These are phyloP conservation scores for Rhamnusium bicolor DNA, from an alignment of 2,888 invertebrate species.

Conservation along the genomic window DNA sequence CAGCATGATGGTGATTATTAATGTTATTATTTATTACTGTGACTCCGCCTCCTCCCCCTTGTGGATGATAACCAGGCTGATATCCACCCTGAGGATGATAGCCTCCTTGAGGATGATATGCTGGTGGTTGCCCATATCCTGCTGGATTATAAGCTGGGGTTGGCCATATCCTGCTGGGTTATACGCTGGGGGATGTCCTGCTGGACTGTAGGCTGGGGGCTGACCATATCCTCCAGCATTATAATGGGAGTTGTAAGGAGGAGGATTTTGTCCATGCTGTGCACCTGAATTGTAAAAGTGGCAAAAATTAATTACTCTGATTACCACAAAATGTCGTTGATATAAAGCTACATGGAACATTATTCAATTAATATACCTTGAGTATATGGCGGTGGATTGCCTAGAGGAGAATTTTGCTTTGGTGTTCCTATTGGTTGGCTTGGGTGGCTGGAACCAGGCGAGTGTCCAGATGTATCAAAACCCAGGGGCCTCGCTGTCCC, in stretches of 20 bases:
- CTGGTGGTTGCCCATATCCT: no score
- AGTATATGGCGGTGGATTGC: conserved; percentile 27
- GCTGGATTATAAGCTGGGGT: conserved; percentile 54
- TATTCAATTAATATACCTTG: not conserved
- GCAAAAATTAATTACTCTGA: no score
- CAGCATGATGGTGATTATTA: conserved; percentile 54
- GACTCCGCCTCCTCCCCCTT: conserved; percentile 41
- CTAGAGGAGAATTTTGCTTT: conserved; percentile 37
- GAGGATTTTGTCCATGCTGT: not conserved
- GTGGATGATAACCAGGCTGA: conserved; percentile 36
- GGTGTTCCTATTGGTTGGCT: conserved; percentile 17
- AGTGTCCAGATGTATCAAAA: conserved; percentile 13
- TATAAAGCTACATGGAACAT: no score
- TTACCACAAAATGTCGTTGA: no score
- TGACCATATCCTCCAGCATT: conserved; percentile 23
- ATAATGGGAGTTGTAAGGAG: not conserved
- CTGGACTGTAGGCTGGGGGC: conserved; percentile 50
- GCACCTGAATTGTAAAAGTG: not conserved
- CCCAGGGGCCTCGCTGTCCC: not conserved
- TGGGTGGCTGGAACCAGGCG: not conserved
- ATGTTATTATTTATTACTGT: conserved; percentile 60
- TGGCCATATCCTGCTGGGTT: conserved; percentile 55
- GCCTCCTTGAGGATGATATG: conserved; percentile 33
- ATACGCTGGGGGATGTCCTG: conserved; percentile 44
- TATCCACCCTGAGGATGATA: conserved; percentile 44